Evolutionary conservation across 2,888 invertebrate genomes (phyloP), one percentile per base, ranked within the genome.

Genomic region (Acanthococcus lagerstroemiae): DNA sequence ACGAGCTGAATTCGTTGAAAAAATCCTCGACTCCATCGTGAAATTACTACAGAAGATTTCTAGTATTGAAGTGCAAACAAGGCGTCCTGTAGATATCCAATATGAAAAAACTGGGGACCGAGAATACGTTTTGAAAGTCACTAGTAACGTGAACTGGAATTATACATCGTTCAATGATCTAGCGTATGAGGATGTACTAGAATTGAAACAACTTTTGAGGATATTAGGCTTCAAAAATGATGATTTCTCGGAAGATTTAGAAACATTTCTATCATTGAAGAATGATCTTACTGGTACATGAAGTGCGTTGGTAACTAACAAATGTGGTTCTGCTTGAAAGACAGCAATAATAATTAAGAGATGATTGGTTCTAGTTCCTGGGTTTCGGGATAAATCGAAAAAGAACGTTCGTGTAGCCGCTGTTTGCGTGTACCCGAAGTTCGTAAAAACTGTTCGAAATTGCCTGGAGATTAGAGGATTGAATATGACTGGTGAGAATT

Each of bases 361-460:
- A n/a, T n/a, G n/a, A n/a, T n/a, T n/a, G n/a, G n/a, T n/a, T n/a
- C n/a, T 9, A 2, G 24, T 45, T 45, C n/a, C 4, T 22, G 26
- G 45, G 19, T 26, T 58, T 22, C 15, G 25, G 26, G 44, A 57
- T 27, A 25, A 65, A 54, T 22, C 54, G n/a, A 30, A 54, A 1
- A 48, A 66, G 21, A 50, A 45, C 6, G 70, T 87, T 52, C 82
- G 79, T 70, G 88, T 90, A 46, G 97, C 89, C 50, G 95, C 97
- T 1, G 90, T 99, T 22, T 99, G 96, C 80, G 92, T 99, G 2
- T 96, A 96, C 77, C 96, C 97, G 1, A 84, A 83, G 56, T 83
- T 89, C 76, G 89, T 95, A 0, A 75, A 79, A 19, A 87, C 89
- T 78, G 92, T 88, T 52, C 78, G 80, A 22, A 17, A 63, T n/a